Base-by-base conservation (phyloP, 2,888 invertebrate species). In the Trilocha varians region DNA sequence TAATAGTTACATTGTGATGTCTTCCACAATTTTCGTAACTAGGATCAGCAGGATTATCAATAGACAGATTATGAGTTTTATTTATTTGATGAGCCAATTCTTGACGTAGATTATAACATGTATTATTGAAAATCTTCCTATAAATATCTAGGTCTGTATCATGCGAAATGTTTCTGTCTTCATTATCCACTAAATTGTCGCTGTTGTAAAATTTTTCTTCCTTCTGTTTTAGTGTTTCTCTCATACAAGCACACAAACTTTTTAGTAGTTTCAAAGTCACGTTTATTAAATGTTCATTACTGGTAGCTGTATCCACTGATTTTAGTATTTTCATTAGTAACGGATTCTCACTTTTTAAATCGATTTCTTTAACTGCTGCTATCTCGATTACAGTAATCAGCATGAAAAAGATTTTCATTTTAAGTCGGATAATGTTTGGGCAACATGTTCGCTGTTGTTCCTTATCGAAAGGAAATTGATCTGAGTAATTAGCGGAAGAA, bases 221-320 rank as follows among this genome's bases (percentile, higher is more conserved):
- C 44, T 70, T 71, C 3, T 48, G 55, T 32, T 50, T 55, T 11
- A 77, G 52, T 2, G 68, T 69, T 45, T 76, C 69, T 8, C 59
- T 60, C 70, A 84, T 75, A 49, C 83, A 83, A 32, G 51, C 46
- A 56, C 84, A 83, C 34, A 83, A 54, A 53, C 70, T 72, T 43
- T 67, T 65, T n/a, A 84, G 53, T n/a, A 83, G 50, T 48, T 72
- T 71, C 15, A 76, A 46, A 1, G 78, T 77, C 18, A 73, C 68
- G 41, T 76, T 60, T 16, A 73, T 62, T 16, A 82, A 59, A 52
- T 69, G 65, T 47, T 73, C 65, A 37, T 80, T 67, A 55, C 56
- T 71, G 0, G 56, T 62, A 0, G 73, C 71, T n/a, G 57, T 62
- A 33, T 83, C 76, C 15, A 80, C 66, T 0, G 69, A 62, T 45